Conservation (phyloP, 2,797 vertebrate genomes). For the Brachyalestes nurse region DNA sequence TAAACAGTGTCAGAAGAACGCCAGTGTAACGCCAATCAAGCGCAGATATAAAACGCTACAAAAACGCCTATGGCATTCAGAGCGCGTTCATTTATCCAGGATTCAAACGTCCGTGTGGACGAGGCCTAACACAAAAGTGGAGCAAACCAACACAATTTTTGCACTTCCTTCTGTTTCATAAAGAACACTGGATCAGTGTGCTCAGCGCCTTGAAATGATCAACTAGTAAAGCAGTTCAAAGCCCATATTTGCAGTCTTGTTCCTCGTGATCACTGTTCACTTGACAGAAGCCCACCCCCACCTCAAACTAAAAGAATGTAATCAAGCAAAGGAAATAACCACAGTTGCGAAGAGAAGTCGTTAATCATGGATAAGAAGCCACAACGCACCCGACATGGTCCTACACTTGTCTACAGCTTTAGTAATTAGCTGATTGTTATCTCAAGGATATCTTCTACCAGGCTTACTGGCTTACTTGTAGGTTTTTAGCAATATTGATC, state of each 20-base stretch:
- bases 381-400: constrained; percentile 34
- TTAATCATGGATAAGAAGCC: constrained; percentile 39
- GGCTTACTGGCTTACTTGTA: constrained; percentile 35
- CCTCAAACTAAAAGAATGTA: constrained; percentile 36
- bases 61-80: too few species aligned
- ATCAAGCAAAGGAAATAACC: constrained; percentile 31
- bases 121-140: neutral
- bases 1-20: too few species aligned
- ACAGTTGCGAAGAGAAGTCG: constrained; percentile 24
- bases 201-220: too few species aligned
- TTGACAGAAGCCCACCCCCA: neutral
- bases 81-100: too few species aligned
- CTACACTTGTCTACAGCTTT: constrained; percentile 39
- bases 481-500: constrained; percentile 39
- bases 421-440: constrained; percentile 54
- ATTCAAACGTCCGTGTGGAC: too few species aligned
- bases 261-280: neutral
- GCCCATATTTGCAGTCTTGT: neutral
- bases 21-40: too few species aligned
- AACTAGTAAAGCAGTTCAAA: neutral
- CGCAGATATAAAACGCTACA: too few species aligned
- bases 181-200: too few species aligned
- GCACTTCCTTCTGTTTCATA: neutral
- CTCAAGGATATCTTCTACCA: constrained; percentile 44
- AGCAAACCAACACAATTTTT: neutral